Evolutionary conservation across 1,140 invertebrate genomes (phyloP), one percentile per base, ranked within the genome.

Genomic region (Drosophila sp.): DNA sequence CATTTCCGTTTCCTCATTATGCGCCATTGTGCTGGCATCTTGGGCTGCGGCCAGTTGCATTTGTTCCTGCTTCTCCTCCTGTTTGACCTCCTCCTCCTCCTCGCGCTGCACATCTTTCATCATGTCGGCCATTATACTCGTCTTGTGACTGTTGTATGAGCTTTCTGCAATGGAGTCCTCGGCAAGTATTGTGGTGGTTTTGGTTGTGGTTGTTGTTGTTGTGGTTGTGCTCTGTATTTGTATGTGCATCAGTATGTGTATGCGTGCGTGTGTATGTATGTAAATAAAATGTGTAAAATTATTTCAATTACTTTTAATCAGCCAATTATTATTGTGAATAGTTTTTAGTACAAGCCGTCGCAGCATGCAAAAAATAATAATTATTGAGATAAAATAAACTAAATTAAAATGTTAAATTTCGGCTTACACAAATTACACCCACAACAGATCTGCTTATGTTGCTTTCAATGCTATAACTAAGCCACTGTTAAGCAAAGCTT

Each of bases 251-350:
- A 6, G 4, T 13, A n/a, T 54, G 29, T 69, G 18, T 40, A 32
- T 50, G 13, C 41, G 38, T 54, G 45, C 36, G 25, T 69, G 69
- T 45, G 16, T 14, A 45, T 56, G 71, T 64, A 57, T 76, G 64
- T 40, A 84, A 86, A 86, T 78, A 87, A 76, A 86, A 72, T 62
- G 21, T 70, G 87, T 81, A 81, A 72, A 62, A 36, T 76, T 2
- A 29, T 38, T 76, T 25, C n/a, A 18, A 87, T 81, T 86, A 86
- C 36, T 78, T 61, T 66, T 34, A 32, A 14, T 13, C 72, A 57
- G 51, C 66, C 70, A 78, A 86, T 87, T 51, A 86, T 87, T 51
- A 14, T 16, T 7, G 14, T 32, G 5, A 7, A 48, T 50, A 54
- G 16, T 1, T 61, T 57, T 66, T 21, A 72, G 48, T 62, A 62